phyloP scores from a whole-genome alignment of 2,797 vertebrate species.

The Falco novaeseelandiae region DNA sequence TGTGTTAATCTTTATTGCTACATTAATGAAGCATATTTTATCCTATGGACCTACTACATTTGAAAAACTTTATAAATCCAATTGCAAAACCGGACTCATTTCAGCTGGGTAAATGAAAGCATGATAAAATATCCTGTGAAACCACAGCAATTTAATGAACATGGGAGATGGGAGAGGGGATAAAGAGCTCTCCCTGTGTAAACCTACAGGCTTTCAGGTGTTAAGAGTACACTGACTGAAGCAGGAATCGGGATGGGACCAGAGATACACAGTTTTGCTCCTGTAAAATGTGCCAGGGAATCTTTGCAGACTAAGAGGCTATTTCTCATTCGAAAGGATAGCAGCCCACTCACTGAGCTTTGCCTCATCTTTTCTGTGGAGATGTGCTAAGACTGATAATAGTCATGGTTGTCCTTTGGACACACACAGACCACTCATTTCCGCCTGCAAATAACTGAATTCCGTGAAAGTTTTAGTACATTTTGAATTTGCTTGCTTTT shows the following conservation, averaged over 20 bases:
- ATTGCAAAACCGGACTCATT: not conserved
- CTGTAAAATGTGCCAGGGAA: not conserved
- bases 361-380: not conserved
- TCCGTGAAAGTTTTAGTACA: not conserved
- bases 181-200: not conserved
- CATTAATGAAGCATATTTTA: not conserved
- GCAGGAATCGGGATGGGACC: not conserved
- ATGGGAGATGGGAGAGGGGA: not conserved
- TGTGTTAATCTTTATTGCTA: not conserved
- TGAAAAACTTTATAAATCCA: not conserved
- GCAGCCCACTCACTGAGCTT: accelerated
- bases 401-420: not conserved
- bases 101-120: not conserved
- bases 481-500: not conserved
- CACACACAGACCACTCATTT: not conserved
- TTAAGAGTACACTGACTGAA: not conserved
- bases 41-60: not conserved
- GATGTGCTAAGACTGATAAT: not conserved
- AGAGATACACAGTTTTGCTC: accelerated
- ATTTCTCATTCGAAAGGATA: not conserved
- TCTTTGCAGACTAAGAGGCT: not conserved
- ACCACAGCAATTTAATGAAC: not conserved
- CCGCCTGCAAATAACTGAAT: not conserved
- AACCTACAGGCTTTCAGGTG: not conserved
- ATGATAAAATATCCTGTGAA: not conserved